Percentiles rank a stretch among this genome's conserved stretches.
These are phyloP conservation scores for Drosophila kurseongensis DNA, from an alignment of 1,140 invertebrate genomes.

Conservation along the genomic window DNA sequence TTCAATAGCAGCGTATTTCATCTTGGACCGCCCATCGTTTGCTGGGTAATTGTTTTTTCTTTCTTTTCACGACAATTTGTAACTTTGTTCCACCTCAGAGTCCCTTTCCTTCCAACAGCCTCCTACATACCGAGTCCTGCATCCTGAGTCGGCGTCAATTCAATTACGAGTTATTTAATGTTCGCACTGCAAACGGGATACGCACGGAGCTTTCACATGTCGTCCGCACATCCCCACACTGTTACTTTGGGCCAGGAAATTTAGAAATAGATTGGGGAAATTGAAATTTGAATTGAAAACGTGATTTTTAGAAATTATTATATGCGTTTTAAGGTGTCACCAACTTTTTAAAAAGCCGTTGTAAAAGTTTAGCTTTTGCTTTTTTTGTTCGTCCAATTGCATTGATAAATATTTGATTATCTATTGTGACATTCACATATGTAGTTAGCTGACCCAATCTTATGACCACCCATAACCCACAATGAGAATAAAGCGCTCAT, in stretches of 20 bases:
- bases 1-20: constrained; percentile 24
- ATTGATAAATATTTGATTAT: neutral
- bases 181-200: constrained; percentile 43
- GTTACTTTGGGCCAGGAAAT: constrained; percentile 58
- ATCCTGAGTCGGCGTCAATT: constrained; percentile 74
- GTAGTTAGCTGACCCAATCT: constrained; percentile 1
- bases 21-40: constrained; percentile 65
- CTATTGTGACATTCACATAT: neutral
- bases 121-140: constrained; percentile 30
- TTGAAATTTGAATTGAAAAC: constrained; percentile 75
- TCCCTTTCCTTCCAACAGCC: neutral
- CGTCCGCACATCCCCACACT: constrained; percentile 16
- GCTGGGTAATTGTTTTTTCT: constrained; percentile 74
- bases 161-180: constrained; percentile 71
- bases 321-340: neutral
- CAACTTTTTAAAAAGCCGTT: too few species aligned
- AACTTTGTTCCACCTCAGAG: constrained; percentile 14
- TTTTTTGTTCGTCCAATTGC: neutral
- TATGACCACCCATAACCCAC: constrained; percentile 13
- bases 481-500: constrained; percentile 38
- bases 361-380: neutral
- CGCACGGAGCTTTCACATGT: constrained; percentile 54
- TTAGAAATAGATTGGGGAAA: constrained; percentile 67
- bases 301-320: constrained; percentile 55
- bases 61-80: constrained; percentile 55